Base-by-base conservation (phyloP, 2,113 vertebrate species). In the Indicator maculatus region DNA sequence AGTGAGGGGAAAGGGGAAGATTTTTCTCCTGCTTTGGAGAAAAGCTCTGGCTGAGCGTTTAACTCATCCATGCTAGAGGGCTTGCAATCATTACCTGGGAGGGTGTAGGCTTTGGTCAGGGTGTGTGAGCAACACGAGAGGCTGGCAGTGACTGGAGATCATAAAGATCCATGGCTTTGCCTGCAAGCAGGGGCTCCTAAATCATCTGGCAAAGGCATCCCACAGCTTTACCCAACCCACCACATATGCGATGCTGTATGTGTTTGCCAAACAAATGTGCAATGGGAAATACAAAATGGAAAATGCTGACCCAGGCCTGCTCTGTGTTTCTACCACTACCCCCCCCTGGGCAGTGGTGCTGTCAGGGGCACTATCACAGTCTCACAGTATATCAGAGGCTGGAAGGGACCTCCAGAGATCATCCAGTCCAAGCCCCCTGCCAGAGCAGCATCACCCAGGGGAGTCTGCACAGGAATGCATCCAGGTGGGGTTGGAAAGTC, bases 111-210 rank as follows among this genome's bases (percentile, higher is more conserved):
- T 78, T 77, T 50, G 72, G 82, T 31, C 44, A 72, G 75, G 23
- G 15, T 0, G 0, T 53, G 33, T 1, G 2, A 85, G 66, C 2
- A 3, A 26, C 6, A 3, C 28, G 23, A 84, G 56, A 73, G 16
- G 16, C 17, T 81, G 47, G 19, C 38, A 64, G 58, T 9, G 77
- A 65, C 44, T 78, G 58, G 17, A 55, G 53, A 81, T 52, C 0
- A 0, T 67, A 79, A 80, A 73, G 64, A 78, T 73, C 31, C 59
- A 52, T n/a, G 45, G 39, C 45, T 90, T 86, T 0, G 0, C 69
- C 56, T 88, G 41, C 55, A 85, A 85, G n/a, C 2, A 3, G 0
- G 0, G 60, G 55, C 67, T 93, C 56, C 64, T 88, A 88, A 90
- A 70, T 83, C 45, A 81, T 31, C 33, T 0, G 0, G 24, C 16